Base-by-base conservation (phyloP, 2,888 invertebrate genomes). In the Eupithecia abbreviata region DNA sequence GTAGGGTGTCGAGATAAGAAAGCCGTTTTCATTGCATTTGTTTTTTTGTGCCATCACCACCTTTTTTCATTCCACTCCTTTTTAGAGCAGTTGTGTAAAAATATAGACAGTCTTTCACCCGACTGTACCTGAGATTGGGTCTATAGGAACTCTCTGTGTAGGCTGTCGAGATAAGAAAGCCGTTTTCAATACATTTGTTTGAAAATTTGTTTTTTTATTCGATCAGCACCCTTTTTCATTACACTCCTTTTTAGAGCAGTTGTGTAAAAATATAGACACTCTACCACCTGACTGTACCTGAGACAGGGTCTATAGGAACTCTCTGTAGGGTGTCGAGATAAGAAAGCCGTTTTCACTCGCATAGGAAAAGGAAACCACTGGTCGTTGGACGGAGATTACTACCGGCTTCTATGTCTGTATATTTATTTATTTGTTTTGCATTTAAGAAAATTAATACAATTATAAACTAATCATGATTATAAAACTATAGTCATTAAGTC, bases 321-420 rank as follows among this genome's bases (percentile, higher is more conserved):
- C n/a, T 43, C 83, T 83, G 86, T 88, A 85, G 84, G 84, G 85
- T 86, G 85, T 82, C 83, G 76, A 81, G 87, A 88, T 89, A 89
- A 87, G 89, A 91, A 90, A 91, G 90, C 88, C 83, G 90, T 90
- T 91, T 90, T 88, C 89, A 81, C 88, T 85, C 79, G 77, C 84
- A 81, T 78, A 85, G 89, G 87, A 89, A 90, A 90, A 88, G 90
- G 89, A 90, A 89, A 87, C 80, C 84, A 58, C 42, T 42, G 78
- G 79, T 77, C 45, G 74, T 62, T 68, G 69, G 76, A 47, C 68
- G 49, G 49, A 76, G 79, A 83, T 84, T 69, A 77, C 84, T 85
- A 81, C 84, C 83, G 83, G 84, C 83, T 80, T 75, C 30, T 62
- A 30, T 12, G n/a, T 62, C 78, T 80, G 41, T 72, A 15, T 45